Base-by-base conservation (phyloP, 2,113 vertebrate species). In the Syngnathoides biaculeatus region DNA sequence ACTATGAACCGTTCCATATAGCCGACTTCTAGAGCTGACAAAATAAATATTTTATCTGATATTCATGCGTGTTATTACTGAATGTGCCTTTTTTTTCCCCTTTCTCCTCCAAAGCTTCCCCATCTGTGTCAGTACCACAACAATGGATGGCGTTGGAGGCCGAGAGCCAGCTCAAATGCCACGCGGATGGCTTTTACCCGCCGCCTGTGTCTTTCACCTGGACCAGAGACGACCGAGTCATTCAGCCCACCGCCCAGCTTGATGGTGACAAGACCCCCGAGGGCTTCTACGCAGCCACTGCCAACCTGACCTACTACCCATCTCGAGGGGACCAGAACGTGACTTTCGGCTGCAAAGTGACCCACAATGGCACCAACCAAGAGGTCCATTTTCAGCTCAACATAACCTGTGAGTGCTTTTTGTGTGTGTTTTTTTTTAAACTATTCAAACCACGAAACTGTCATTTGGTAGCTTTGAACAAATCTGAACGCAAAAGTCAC, bases 191-290 rank as follows among this genome's bases (percentile, higher is more conserved):
- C 17, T 93, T 90, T 69, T 87, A 79, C 63, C 91, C 92, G 35
- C 79, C 89, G n/a, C 77, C 86, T 38, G 84, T 93, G 24, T 73
- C 53, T 40, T 92, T 93, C 74, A 81, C 86, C 60, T 93, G 92
- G 92, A 87, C 79, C 59, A 84, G 75, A 65, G 85, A 73, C 0
- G 91, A 85, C 8, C 59, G 64, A 35, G 74, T 68, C 20, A 73
- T 92, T 38, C 67, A 65, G 14, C 45, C 67, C 39, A 48, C 74
- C 27, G 12, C 74, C 24, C 58, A 68, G 15, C 60, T 75, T 1
- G 74, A 87, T 1, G 84, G 20, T 20, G 86, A 86, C 59, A 73
- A 6, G 15, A 82, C 71, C 39, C 47, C 77, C 4, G 81, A 78
- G 39, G 90, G 91, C 0, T 78, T 67, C 47, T 91, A 88, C 78